Conservation (phyloP, 2,888 invertebrate species). For the Nephrotoma flavescens region DNA sequence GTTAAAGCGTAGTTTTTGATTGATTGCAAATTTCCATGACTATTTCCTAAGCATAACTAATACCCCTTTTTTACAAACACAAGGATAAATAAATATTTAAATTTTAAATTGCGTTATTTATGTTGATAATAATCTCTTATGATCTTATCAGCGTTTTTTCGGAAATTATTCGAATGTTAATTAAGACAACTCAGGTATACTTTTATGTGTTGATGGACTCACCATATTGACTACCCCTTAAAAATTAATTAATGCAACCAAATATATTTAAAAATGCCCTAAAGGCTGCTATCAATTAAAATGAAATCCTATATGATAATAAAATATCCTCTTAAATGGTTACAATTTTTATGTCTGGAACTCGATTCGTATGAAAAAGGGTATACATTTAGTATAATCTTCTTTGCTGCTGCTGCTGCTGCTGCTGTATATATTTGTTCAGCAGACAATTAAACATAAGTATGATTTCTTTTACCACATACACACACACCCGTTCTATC, state of each 20-base stretch:
- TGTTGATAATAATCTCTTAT: neutral
- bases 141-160: neutral
- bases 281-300: neutral
- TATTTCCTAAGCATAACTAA: neutral
- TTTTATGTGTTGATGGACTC: neutral
- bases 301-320: neutral
- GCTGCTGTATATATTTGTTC: neutral
- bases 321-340: neutral
- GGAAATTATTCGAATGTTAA: neutral
- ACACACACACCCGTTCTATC: neutral
- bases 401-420: neutral
- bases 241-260: neutral
- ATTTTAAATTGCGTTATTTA: neutral
- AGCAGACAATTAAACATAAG: slow-evolving; percentile 4
- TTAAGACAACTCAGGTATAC: neutral
- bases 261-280: neutral
- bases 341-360: neutral
- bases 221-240: neutral
- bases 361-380: neutral
- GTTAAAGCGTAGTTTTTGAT: neutral
- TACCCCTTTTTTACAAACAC: neutral
- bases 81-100: neutral
- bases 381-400: neutral
- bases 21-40: neutral
- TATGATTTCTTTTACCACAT: neutral